These are phyloP conservation scores for Sarcophaga subvicina DNA, from an alignment of 2,888 invertebrate species.

Conservation along the genomic window DNA sequence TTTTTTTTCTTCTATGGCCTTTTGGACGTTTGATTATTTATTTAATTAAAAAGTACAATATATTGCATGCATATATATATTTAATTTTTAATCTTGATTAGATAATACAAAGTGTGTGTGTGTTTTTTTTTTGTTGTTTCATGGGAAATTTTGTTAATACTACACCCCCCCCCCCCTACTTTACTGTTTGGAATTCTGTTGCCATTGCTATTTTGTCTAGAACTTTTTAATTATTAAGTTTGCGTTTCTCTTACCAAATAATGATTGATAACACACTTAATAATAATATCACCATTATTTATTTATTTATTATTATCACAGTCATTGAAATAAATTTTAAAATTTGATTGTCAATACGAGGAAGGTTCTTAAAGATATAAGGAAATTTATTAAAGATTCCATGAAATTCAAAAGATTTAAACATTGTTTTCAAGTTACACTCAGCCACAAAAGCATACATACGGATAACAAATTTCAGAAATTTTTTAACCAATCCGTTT, in stretches of 20 bases:
- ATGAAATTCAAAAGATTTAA: no score
- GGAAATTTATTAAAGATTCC: no score
- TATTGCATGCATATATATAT: background rate
- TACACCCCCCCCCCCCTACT: background rate
- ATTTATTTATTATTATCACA: background rate
- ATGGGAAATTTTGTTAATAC: background rate
- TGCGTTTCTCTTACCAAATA: background rate
- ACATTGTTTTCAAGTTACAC: no score
- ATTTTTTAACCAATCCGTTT: no score
- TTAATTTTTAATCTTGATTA: constrained; percentile 16
- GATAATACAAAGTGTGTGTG: background rate
- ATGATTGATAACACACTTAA: constrained; percentile 33
- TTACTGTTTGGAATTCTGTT: background rate
- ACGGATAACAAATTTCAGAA: no score
- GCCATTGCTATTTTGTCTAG: background rate
- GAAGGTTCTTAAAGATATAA: background rate
- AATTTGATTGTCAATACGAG: constrained; percentile 6
- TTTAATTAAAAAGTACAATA: no score
- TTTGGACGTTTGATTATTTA: no score
- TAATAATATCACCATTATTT: constrained; percentile 6
- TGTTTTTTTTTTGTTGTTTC: no score
- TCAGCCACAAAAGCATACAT: no score
- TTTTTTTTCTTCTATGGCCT: no score
- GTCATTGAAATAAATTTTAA: background rate
- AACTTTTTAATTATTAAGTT: background rate